Conservation (phyloP, 64 coral and sea anemone genomes). For the Stylophora pistillata region DNA sequence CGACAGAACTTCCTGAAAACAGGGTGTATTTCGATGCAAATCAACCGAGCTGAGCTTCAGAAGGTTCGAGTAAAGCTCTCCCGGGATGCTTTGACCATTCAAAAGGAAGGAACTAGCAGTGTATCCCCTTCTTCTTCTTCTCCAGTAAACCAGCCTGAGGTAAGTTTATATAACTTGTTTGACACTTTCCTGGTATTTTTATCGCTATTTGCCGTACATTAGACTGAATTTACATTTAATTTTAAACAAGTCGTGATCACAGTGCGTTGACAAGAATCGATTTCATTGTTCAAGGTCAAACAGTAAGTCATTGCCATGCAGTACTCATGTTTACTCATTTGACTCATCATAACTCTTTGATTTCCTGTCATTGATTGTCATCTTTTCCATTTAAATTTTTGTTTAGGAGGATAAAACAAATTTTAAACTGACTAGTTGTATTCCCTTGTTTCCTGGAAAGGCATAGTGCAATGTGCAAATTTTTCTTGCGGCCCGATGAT, state of each 20-base stretch:
- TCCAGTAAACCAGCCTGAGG: conserved; percentile 16
- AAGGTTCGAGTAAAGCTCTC: conserved; percentile 93
- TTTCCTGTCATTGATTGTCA: neutral
- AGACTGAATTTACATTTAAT: neutral
- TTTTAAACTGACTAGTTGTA: neutral
- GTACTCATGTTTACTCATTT: neutral
- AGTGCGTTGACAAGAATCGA: neutral
- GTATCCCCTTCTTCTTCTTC: neutral
- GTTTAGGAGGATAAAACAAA: neutral
- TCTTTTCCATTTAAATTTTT: neutral
- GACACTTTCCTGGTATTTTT: neutral
- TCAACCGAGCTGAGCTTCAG: conserved; percentile 80
- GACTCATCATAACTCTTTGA: neutral
- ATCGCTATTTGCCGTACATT: neutral
- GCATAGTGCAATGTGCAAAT: neutral
- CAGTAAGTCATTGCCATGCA: neutral
- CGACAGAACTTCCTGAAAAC: conserved; percentile 41
- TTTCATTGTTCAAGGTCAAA: neutral
- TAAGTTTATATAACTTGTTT: neutral
- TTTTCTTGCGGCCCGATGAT: neutral
- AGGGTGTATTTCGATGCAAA: conserved; percentile 93
- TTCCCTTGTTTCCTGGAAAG: neutral
- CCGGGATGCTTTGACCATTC: conserved; percentile 85
- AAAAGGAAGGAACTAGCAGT: conserved; percentile 72
- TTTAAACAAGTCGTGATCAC: neutral